phyloP scores from a whole-genome alignment of 2,888 invertebrate species.

The Conops quadrifasciatus region DNA sequence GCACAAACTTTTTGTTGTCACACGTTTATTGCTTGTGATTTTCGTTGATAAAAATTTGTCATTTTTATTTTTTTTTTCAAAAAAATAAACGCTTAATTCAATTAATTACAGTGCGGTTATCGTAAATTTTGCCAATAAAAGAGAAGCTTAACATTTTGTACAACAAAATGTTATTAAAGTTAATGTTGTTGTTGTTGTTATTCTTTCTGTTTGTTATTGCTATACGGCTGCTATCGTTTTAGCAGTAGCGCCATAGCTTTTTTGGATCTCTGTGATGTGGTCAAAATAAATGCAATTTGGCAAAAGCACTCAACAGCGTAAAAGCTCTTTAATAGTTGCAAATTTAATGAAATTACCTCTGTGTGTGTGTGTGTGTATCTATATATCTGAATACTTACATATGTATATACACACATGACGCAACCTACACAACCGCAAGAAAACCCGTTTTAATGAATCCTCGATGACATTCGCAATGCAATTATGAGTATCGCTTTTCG shows the following conservation, averaged over 20 bases:
- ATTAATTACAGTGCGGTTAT: conserved; percentile 9
- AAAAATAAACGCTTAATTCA: not conserved
- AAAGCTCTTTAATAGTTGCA: conserved; percentile 47
- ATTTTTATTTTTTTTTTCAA: not conserved
- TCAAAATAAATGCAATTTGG: conserved; percentile 48
- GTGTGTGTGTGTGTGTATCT: conserved; percentile 5
- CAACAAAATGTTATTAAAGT: not conserved
- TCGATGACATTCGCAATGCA: conserved; percentile 30
- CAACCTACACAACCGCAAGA: not conserved
- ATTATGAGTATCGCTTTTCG: conserved; percentile 16
- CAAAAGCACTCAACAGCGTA: conserved; percentile 48
- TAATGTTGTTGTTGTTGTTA: conserved; percentile 4
- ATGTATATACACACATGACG: no score
- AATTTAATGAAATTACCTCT: conserved; percentile 45
- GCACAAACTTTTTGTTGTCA: no score
- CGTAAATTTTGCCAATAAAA: not conserved
- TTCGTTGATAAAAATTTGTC: no score
- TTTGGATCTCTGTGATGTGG: conserved; percentile 27
- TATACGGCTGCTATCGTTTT: conserved; percentile 26
- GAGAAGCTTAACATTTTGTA: not conserved
- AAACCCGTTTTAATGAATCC: conserved; percentile 28
- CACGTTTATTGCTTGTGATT: no score
- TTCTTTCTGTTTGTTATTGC: conserved; percentile 33
- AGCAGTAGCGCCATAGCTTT: not conserved
- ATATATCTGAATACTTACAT: not conserved